Evolutionary conservation across 2,888 invertebrate species (phyloP).

Genomic region (Orthosia cruda): DNA sequence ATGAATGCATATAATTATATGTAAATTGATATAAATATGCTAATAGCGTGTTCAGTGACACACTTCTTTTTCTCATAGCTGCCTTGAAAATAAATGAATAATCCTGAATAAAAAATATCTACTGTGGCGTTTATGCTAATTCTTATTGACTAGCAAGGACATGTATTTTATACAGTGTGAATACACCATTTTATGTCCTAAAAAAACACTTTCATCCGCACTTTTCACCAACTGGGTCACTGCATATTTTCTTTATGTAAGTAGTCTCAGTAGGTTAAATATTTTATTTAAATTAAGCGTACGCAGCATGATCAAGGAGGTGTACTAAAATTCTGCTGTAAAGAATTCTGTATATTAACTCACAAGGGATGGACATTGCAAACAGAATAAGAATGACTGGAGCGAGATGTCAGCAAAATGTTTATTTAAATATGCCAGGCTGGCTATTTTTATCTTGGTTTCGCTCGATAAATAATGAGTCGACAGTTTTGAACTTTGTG

Average conservation of each 20-base stretch:
- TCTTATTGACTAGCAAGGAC: neutral
- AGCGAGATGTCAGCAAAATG: neutral
- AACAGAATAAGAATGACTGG: conserved; percentile 32
- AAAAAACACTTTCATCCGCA: neutral
- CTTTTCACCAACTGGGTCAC: neutral
- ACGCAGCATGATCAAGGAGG: neutral
- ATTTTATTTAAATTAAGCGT: conserved; percentile 14
- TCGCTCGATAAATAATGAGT: too few relatives aligned
- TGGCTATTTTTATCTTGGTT: neutral
- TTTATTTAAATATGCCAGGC: conserved; percentile 22
- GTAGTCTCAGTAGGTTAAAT: neutral
- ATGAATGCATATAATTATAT: conserved; percentile 2
- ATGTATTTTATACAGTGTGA: too few relatives aligned
- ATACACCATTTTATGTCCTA: neutral
- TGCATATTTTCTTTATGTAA: too few relatives aligned
- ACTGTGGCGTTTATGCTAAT: neutral
- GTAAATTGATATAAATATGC: conserved; percentile 24
- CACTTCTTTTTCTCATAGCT: conserved; percentile 18
- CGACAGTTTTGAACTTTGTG: too few relatives aligned
- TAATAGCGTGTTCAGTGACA: neutral
- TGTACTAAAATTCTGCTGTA: conserved; percentile 12
- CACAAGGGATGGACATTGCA: conserved; percentile 31
- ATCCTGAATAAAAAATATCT: neutral
- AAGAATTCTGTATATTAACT: neutral
- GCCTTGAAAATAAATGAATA: conserved; percentile 26